Evolutionary conservation across 2,888 invertebrate species (phyloP).

Genomic region (Molorchus minor): DNA sequence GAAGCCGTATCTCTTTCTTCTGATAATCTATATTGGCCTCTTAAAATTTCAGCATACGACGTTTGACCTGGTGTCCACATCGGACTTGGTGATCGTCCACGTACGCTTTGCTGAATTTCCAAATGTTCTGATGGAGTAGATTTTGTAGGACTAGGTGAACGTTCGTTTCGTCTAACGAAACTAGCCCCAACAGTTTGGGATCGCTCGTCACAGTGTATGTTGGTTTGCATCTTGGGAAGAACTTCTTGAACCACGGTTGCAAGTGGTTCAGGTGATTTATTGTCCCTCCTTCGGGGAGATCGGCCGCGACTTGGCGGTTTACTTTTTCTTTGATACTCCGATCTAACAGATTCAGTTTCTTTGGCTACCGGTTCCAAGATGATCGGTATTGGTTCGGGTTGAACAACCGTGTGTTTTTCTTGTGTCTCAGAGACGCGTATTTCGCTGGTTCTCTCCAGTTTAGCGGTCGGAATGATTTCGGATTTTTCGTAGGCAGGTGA

Average conservation of each 20-base stretch:
- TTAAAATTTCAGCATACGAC: conserved; percentile 82
- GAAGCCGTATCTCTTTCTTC: conserved; percentile 32
- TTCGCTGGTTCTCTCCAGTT: conserved; percentile 35
- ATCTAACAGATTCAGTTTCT: conserved; percentile 24
- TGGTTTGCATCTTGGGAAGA: neutral
- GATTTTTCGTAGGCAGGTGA: conserved; percentile 40
- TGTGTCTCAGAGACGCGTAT: conserved; percentile 45
- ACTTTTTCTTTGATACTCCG: conserved; percentile 30
- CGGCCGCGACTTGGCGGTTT: conserved; percentile 64
- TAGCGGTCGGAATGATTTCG: conserved; percentile 32
- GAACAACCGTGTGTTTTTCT: conserved; percentile 24
- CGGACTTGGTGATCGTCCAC: conserved; percentile 73
- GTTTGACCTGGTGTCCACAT: conserved; percentile 79
- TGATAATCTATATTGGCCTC: conserved; percentile 64
- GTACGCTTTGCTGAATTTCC: conserved; percentile 39
- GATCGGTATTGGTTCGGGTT: conserved; percentile 32
- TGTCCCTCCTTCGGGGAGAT: conserved; percentile 63
- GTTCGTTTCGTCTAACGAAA: conserved; percentile 13
- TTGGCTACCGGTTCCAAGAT: conserved; percentile 35
- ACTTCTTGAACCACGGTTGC: neutral
- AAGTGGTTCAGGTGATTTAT: conserved; percentile 33
- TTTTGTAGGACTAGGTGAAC: conserved; percentile 15
- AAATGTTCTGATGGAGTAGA: conserved; percentile 18
- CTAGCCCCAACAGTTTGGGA: conserved; percentile 1
- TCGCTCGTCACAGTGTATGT: conserved; percentile 9